Evolutionary conservation across 2,797 vertebrate species (phyloP).

Genomic region (Avahi laniger): DNA sequence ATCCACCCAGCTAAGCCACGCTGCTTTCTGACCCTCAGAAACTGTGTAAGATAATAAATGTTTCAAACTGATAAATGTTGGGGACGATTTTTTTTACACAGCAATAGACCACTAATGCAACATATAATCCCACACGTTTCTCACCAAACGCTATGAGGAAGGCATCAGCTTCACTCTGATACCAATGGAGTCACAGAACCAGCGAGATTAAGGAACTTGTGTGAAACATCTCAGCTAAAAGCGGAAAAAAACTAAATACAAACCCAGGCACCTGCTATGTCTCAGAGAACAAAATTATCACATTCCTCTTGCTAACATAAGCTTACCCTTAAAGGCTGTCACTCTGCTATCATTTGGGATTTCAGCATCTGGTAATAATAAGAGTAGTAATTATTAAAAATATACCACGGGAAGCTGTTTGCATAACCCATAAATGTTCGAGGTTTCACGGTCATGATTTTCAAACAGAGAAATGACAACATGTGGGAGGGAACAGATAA

Average conservation of each 20-base stretch:
- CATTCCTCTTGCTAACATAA: background rate
- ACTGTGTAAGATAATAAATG: background rate
- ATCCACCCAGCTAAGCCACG: background rate
- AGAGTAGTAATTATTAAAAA: conserved; percentile 64
- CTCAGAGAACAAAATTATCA: background rate
- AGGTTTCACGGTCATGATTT: conserved; percentile 71
- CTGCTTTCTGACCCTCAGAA: background rate
- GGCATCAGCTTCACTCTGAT: background rate
- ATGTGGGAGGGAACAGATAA: background rate
- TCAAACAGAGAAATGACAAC: conserved; percentile 65
- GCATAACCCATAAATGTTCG: conserved; percentile 62
- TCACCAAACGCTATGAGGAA: background rate
- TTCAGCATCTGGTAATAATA: conserved; percentile 57
- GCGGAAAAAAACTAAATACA: background rate
- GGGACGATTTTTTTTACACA: background rate
- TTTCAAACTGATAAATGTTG: background rate
- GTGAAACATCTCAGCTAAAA: background rate
- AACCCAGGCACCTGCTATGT: background rate
- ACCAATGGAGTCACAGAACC: background rate
- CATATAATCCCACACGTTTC: background rate
- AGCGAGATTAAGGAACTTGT: background rate
- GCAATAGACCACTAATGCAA: background rate
- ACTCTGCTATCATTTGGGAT: conserved; percentile 52
- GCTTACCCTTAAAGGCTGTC: conserved; percentile 19
- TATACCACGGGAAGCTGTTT: conserved; percentile 54